Percentiles rank a stretch among this genome's conserved stretches.
Evolutionary conservation across 2,113 vertebrate species (phyloP).

Genomic region (Thamnophis sirtalis): DNA sequence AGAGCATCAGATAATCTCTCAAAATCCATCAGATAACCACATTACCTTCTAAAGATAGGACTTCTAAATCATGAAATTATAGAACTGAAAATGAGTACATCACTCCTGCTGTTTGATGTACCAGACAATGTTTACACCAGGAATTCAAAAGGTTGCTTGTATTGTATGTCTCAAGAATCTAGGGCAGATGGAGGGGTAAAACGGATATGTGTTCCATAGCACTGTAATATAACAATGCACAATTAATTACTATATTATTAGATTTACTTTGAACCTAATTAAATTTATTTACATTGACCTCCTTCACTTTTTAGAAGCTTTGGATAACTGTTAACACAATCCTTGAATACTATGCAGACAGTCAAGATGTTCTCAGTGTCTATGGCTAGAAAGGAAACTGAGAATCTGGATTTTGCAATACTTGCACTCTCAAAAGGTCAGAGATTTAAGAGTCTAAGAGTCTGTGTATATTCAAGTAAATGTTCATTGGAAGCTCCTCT

Average conservation of each 20-base stretch:
- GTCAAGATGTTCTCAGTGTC: background rate
- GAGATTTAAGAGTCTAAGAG: background rate
- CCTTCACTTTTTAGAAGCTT: background rate
- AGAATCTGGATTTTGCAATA: slow-evolving; percentile 22
- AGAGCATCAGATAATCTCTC: background rate
- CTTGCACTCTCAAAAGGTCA: slow-evolving; percentile 51
- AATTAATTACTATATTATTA: background rate
- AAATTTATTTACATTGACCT: background rate
- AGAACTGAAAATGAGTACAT: background rate
- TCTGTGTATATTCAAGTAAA: background rate
- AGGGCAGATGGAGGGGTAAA: background rate
- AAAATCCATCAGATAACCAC: background rate
- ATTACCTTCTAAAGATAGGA: background rate
- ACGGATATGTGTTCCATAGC: background rate
- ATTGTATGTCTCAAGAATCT: background rate
- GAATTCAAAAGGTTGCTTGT: background rate
- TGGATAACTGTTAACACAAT: background rate
- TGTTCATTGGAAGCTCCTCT: background rate
- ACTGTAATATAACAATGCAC: background rate
- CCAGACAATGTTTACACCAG: background rate
- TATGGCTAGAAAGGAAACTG: background rate
- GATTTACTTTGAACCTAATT: background rate
- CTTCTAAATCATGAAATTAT: background rate
- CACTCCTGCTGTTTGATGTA: background rate
- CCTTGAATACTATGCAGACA: background rate